Percentiles rank a stretch among this genome's conserved stretches.
These are phyloP conservation scores for Acanthococcus lagerstroemiae DNA, from an alignment of 2,888 invertebrate genomes.

Conservation along the genomic window DNA sequence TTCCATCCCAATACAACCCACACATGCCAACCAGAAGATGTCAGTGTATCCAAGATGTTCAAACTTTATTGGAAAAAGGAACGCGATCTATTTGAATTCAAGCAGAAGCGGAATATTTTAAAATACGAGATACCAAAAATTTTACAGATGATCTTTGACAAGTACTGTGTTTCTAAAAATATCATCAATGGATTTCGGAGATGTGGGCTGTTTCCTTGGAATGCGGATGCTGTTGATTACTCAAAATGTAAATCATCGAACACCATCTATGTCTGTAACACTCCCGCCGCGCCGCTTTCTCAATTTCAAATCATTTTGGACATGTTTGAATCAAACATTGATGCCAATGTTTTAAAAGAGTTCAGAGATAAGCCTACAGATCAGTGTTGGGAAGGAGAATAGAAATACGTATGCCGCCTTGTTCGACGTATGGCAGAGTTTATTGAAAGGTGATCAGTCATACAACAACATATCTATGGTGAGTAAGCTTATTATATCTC, in stretches of 20 bases:
- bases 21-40: neutral
- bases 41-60: neutral
- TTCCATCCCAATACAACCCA: neutral
- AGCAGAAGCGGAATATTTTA: neutral
- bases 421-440: neutral
- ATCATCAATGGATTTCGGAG: neutral
- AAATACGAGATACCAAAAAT: neutral
- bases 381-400: neutral
- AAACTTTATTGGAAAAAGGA: neutral
- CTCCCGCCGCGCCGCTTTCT: neutral
- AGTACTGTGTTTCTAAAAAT: neutral
- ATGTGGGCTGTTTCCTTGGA: neutral
- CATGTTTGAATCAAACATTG: neutral
- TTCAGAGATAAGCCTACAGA: neutral
- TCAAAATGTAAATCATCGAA: neutral
- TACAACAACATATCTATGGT: neutral
- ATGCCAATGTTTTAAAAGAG: neutral
- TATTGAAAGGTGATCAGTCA: neutral
- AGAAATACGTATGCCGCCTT: neutral
- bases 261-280: no score
- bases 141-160: neutral
- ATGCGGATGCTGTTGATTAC: neutral
- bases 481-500: neutral
- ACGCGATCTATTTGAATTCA: neutral
- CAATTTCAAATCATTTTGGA: neutral